A percentile compares a stretch with the other conserved stretches of the same genome.
These are phyloP conservation scores for Anticlea derivata DNA, from an alignment of 2,888 invertebrate genomes.

Conservation along the genomic window DNA sequence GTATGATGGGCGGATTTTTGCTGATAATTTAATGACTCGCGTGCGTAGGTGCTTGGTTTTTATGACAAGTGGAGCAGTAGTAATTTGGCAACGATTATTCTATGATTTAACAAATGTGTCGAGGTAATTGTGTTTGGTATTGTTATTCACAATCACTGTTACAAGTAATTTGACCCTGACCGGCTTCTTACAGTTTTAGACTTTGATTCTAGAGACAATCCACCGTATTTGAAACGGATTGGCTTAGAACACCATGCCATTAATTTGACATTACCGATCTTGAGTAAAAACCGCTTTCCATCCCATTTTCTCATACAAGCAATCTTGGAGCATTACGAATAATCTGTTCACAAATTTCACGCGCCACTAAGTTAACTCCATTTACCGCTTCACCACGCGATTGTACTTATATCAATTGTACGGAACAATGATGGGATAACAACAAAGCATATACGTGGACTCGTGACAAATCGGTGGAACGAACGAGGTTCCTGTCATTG, in stretches of 20 bases:
- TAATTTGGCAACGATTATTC: slow-evolving; percentile 14
- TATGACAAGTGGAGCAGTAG: slow-evolving; percentile 9
- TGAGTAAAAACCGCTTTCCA: slow-evolving; percentile 20
- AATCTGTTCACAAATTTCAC: slow-evolving; percentile 47
- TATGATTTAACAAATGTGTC: slow-evolving; percentile 9
- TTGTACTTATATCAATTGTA: slow-evolving; percentile 36
- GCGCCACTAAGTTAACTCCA: slow-evolving; percentile 46
- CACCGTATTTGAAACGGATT: background rate
- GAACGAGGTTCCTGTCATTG: slow-evolving; percentile 72
- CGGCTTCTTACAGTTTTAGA: background rate
- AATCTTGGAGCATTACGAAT: slow-evolving; percentile 34
- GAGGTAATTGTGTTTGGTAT: background rate
- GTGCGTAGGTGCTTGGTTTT: slow-evolving; percentile 20
- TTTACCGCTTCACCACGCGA: slow-evolving; percentile 52
- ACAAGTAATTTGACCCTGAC: background rate
- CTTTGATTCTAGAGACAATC: no score
- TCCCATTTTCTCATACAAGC: slow-evolving; percentile 27
- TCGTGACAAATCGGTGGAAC: slow-evolving; percentile 60
- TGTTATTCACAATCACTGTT: no score
- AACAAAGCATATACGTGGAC: slow-evolving; percentile 50
- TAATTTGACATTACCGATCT: no score
- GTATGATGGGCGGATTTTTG: slow-evolving; percentile 18
- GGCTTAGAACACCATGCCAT: background rate
- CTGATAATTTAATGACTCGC: slow-evolving; percentile 15
- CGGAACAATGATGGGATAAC: slow-evolving; percentile 48